A percentile compares a stretch with the other conserved stretches of the same genome.
phyloP scores from a whole-genome alignment of 2,797 vertebrate species.

The Pantherophis alleghaniensis region DNA sequence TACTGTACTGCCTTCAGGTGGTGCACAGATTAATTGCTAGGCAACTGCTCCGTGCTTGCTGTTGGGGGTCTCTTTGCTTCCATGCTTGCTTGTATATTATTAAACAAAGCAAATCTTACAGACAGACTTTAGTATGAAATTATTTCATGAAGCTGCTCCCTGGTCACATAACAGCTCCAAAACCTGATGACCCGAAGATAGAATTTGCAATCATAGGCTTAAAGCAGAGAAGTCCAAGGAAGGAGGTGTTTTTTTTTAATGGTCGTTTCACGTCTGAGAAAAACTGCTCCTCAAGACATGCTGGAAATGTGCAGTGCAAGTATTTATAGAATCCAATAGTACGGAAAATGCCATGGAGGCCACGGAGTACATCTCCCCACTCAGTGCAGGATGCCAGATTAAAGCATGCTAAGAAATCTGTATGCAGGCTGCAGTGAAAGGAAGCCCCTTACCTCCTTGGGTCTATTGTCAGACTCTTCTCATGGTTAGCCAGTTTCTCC shows the following conservation, averaged over 20 bases:
- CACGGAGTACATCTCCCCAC: not conserved
- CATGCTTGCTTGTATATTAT: not conserved
- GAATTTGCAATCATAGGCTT: not conserved
- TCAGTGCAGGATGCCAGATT: not conserved
- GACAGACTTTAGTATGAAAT: not conserved
- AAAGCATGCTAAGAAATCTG: not conserved
- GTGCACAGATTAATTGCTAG: not conserved
- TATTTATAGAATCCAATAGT: not conserved
- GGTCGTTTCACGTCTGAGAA: not conserved
- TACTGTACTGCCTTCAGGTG: not conserved
- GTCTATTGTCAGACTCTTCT: not conserved
- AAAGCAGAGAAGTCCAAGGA: not conserved
- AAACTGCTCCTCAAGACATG: not conserved
- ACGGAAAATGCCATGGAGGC: not conserved
- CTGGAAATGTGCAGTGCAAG: not conserved
- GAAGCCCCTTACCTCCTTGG: not conserved
- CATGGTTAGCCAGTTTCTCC: not conserved
- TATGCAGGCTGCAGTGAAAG: not conserved
- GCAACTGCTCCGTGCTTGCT: not conserved
- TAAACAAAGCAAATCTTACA: not conserved
- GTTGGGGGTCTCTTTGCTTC: not conserved
- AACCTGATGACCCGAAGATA: not conserved
- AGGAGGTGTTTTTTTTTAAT: not conserved
- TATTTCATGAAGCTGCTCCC: not conserved
- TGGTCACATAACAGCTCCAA: not conserved